Conservation (phyloP, 2,888 invertebrate species). For the Pardosa pseudoannulata region DNA sequence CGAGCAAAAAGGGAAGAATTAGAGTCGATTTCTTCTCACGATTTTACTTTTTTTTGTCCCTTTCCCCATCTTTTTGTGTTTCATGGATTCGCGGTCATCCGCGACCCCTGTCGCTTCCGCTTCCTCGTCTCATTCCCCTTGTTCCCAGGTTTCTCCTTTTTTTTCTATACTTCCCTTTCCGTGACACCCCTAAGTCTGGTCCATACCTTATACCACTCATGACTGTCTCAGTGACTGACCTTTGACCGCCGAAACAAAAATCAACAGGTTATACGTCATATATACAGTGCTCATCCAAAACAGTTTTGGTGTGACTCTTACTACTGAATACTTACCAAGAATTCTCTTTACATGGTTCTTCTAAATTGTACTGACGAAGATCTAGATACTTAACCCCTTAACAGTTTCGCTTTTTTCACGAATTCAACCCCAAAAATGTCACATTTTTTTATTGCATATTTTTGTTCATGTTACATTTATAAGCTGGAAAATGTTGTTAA, state of each 20-base stretch:
- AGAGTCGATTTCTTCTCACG: constrained; percentile 58
- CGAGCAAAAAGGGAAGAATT: constrained; percentile 45
- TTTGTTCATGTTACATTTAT: too few species aligned
- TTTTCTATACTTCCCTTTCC: constrained; percentile 25
- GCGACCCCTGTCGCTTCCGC: constrained; percentile 40
- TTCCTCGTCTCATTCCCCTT: constrained; percentile 35
- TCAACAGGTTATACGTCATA: too few species aligned
- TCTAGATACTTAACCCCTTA: too few species aligned
- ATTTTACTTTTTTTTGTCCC: neutral
- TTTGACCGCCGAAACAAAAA: neutral
- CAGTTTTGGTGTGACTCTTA: too few species aligned
- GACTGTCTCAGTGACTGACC: neutral
- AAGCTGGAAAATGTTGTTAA: too few species aligned
- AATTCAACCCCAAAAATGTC: too few species aligned
- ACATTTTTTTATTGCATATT: too few species aligned
- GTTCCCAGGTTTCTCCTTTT: neutral
- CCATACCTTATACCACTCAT: neutral
- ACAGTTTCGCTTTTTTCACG: too few species aligned
- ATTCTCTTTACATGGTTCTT: too few species aligned
- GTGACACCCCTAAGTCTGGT: neutral
- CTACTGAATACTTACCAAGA: too few species aligned
- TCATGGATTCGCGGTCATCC: constrained; percentile 67
- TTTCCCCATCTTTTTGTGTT: constrained; percentile 29
- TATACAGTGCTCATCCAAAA: too few species aligned
- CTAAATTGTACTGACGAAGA: too few species aligned